Base-by-base conservation (phyloP, 2,113 vertebrate genomes). In the Aphelocoma coerulescens region DNA sequence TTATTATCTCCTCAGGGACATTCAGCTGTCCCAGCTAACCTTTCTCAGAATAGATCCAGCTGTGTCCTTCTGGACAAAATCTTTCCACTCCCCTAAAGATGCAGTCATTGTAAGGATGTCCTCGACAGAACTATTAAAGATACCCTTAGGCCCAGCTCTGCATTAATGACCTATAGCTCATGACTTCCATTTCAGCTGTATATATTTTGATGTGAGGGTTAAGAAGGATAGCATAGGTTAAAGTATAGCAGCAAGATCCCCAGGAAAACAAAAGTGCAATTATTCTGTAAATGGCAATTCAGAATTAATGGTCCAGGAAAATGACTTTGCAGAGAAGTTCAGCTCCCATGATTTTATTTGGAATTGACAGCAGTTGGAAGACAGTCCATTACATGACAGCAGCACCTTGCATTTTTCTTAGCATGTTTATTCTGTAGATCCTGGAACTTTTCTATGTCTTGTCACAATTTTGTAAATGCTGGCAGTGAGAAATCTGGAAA, bases 31-130 rank as follows among this genome's bases (percentile, higher is more conserved):
- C 93, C 88, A 90, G 69, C 85, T 94, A 92, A 96, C 95, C 90
- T 93, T 97, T 96, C 96, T 80, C 88, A 95, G 76, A 96, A 96
- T 95, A 97, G 93, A 96, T 91, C 93, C 95, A 96, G 96, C 91
- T 96, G 96, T 94, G 92, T 95, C 95, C 85, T 96, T 95, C 90
- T 95, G 52, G 41, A 87, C 61, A 76, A 91, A 95, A 94, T 96
- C 81, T 94, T 96, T 95, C 85, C 88, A 91, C 89, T 96, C 65
- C 63, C 52, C 65, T 93, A 78, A 94, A 96, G 95, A 92, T 75
- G 76, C 93, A 92, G 88, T 90, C 85, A 65, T 27, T 84, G 67
- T 94, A 86, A 94, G 68, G 65, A 91, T 97, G 95, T 96, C 88
- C 85, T 94, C 75, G 0, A 75, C 92, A 96, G 44, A 95, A 84